A percentile compares a stretch with the other conserved stretches of the same genome.
Evolutionary conservation across 2,797 vertebrate genomes (phyloP).

Genomic region (Micropoecilia bifurca): DNA sequence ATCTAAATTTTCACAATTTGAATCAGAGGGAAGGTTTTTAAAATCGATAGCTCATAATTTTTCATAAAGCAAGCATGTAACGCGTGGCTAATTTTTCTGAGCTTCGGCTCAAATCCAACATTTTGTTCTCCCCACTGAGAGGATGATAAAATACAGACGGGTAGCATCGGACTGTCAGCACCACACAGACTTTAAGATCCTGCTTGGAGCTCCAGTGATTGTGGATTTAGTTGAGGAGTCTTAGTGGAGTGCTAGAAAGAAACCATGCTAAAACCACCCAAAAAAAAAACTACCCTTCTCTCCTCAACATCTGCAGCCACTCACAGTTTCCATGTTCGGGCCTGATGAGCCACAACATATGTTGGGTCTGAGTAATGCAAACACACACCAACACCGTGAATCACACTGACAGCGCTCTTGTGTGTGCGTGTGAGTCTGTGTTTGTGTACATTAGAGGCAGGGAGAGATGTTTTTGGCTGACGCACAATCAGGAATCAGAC

Average conservation of each 20-base stretch:
- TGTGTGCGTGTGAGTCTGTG: slow-evolving; percentile 47
- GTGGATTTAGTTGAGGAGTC: slow-evolving; percentile 64
- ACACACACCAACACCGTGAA: slow-evolving; percentile 33
- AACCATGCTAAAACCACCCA: slow-evolving; percentile 47
- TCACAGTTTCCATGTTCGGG: slow-evolving; percentile 81
- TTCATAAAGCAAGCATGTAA: neutral
- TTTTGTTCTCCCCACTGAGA: slow-evolving; percentile 16
- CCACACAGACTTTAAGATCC: slow-evolving; percentile 47
- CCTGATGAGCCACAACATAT: slow-evolving; percentile 81
- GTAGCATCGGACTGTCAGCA: slow-evolving; percentile 54
- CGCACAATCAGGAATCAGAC: slow-evolving; percentile 76
- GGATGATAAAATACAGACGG: slow-evolving; percentile 36
- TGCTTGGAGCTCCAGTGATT: slow-evolving; percentile 36
- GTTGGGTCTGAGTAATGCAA: slow-evolving; percentile 64
- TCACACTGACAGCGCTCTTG: slow-evolving; percentile 29
- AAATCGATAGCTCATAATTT: neutral
- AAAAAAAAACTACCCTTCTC: slow-evolving; percentile 36
- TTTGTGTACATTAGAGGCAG: slow-evolving; percentile 67
- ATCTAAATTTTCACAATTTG: neutral
- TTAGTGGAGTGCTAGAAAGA: slow-evolving; percentile 45
- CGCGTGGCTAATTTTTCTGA: neutral
- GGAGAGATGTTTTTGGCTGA: slow-evolving; percentile 77
- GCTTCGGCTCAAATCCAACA: neutral
- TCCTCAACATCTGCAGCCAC: slow-evolving; percentile 77
- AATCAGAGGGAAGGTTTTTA: neutral